Evolutionary conservation across 2,888 invertebrate species (phyloP), one percentile per base, ranked within the genome.

Genomic region (Scotopteryx bipunctaria): DNA sequence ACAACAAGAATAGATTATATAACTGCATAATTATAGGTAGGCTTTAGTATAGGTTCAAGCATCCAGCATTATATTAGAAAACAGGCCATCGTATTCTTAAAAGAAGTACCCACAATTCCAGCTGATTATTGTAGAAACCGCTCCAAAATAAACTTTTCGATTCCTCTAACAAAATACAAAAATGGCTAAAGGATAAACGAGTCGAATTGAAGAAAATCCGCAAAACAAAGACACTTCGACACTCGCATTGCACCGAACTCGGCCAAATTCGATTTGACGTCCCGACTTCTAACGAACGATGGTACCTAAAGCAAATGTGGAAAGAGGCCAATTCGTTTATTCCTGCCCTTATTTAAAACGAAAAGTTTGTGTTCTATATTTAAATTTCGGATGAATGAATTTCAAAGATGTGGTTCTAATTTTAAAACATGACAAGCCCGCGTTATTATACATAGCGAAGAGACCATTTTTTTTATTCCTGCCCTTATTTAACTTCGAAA

Each of bases 241-340:
- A 27, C 31, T 49, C 44, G 55, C 54, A 46, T 33, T 59, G 61
- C 59, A 61, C 53, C 50, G 52, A 38, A 51, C 43, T 37, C 55
- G 53, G 13, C 50, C 44, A 57, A 61, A 62, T 49, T 59, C 55
- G 54, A 59, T 59, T 62, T 59, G 49, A 53, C 45, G 50, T 29
- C 29, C 46, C 43, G 51, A 38, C 59, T 31, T 48, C 61, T 62
- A 62, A 62, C 62, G 59, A 62, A 59, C 57, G 42, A 37, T 36
- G 49, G 46, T 42, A 36, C 45, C 41, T 25, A n/a, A n/a, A n/a
- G n/a, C 33, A 47, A 47, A 52, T 55, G 47, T 44, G 29, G 47
- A 44, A 56, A 58, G 56, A 49, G 49, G 54, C 45, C 41, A 45
- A 29, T 35, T 33, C 37, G 48, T 35, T 35, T 13, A 11, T n/a